phyloP scores from a whole-genome alignment of 2,888 invertebrate genomes.

The Mylabris sibirica region DNA sequence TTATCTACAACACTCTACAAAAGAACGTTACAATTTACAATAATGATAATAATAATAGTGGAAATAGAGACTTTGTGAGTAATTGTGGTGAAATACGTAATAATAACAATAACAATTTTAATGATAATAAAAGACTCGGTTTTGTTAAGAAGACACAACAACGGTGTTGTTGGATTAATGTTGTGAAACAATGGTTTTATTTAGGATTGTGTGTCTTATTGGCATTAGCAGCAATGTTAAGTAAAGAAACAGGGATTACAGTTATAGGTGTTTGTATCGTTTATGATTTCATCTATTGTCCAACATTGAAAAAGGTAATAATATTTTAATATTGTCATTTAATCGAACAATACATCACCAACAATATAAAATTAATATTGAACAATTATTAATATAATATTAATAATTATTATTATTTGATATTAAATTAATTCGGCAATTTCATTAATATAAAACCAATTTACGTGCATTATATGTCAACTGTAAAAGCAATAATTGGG shows the following conservation, averaged over 20 bases:
- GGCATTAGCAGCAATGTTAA: conserved; percentile 81
- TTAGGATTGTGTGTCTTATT: conserved; percentile 68
- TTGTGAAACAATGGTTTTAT: conserved; percentile 65
- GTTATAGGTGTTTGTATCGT: conserved; percentile 88
- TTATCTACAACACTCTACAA: conserved; percentile 52
- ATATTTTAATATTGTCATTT: background rate
- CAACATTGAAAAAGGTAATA: conserved; percentile 53
- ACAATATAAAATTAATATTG: background rate
- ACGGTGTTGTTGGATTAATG: conserved; percentile 53
- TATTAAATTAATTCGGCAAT: background rate
- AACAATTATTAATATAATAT: too few species aligned
- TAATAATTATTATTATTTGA: background rate
- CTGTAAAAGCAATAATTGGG: background rate
- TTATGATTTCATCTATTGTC: conserved; percentile 78
- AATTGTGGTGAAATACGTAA: conserved; percentile 18
- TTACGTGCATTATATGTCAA: background rate
- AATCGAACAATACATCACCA: background rate
- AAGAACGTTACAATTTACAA: conserved; percentile 54
- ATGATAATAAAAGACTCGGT: conserved; percentile 12
- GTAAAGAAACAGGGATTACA: conserved; percentile 95
- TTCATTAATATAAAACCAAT: background rate
- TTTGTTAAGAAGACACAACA: conserved; percentile 23
- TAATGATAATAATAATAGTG: background rate
- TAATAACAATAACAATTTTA: conserved; percentile 20
- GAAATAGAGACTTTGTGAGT: conserved; percentile 27